These are phyloP conservation scores for Platycnemis pennipes DNA, from an alignment of 2,888 invertebrate species.

Conservation along the genomic window DNA sequence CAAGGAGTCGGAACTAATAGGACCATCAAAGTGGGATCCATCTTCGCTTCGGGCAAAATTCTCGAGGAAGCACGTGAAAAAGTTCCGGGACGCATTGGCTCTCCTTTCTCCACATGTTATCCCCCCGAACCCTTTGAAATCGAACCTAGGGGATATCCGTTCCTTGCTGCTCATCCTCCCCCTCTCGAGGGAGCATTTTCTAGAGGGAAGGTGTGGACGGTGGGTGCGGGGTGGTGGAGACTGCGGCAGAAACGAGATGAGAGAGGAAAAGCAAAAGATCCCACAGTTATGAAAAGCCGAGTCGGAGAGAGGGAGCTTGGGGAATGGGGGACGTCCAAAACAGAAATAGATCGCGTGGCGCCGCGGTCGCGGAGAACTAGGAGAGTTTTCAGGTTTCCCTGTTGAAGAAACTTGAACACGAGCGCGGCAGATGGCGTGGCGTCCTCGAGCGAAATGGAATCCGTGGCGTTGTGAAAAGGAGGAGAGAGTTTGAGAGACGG, in stretches of 20 bases:
- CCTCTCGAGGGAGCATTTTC: background rate
- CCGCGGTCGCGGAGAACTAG: background rate
- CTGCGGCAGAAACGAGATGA: background rate
- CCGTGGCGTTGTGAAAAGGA: background rate
- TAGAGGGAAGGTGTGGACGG: background rate
- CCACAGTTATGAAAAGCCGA: background rate
- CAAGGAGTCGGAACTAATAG: background rate
- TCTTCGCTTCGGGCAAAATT: background rate
- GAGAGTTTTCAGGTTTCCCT: background rate
- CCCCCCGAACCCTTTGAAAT: background rate
- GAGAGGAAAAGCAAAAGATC: background rate
- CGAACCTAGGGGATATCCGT: background rate
- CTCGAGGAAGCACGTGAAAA: background rate
- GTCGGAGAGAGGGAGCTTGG: background rate
- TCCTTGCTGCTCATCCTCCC: background rate
- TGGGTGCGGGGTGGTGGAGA: background rate
- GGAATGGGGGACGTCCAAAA: background rate
- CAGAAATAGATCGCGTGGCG: background rate
- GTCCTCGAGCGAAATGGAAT: background rate
- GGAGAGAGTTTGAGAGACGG: background rate
- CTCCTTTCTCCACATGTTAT: background rate
- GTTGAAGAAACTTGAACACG: background rate
- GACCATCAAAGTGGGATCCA: background rate
- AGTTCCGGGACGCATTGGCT: background rate
- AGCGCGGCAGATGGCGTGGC: constrained; percentile 2